Conservation (phyloP, 53 echinoderm and acorn worm genomes). For the Apostichopus leukothele region DNA sequence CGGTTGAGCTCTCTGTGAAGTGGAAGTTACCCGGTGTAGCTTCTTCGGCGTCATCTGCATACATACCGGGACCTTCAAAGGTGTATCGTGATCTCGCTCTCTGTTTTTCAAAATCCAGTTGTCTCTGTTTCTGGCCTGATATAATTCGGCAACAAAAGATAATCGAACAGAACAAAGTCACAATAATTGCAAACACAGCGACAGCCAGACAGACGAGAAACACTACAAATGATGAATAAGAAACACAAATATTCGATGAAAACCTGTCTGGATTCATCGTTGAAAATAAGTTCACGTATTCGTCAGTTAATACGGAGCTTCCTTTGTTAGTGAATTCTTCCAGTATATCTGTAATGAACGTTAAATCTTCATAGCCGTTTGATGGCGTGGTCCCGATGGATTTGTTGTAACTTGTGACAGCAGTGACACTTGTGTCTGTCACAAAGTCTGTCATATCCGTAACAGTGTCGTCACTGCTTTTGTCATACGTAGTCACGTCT, state of each 20-base stretch:
- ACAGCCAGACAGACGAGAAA: background rate
- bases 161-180: background rate
- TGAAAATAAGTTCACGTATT: too few species aligned
- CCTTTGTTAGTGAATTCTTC: too few species aligned
- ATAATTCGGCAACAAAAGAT: background rate
- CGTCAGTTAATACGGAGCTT: too few species aligned
- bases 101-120: slow-evolving; percentile 6
- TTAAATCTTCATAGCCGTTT: too few species aligned
- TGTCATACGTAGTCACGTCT: background rate
- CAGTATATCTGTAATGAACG: too few species aligned
- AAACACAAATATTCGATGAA: too few species aligned
- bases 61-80: background rate
- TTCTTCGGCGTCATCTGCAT: background rate
- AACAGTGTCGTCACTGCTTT: background rate
- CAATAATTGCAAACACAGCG: background rate
- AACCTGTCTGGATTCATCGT: too few species aligned
- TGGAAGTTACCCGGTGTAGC: background rate
- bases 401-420: too few species aligned
- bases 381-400: too few species aligned
- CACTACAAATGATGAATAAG: background rate
- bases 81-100: background rate
- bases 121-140: background rate
- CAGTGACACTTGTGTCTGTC: background rate
- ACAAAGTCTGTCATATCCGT: background rate
- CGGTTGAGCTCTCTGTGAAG: background rate